phyloP scores from a whole-genome alignment of 2,113 vertebrate genomes.

The Merops nubicus region DNA sequence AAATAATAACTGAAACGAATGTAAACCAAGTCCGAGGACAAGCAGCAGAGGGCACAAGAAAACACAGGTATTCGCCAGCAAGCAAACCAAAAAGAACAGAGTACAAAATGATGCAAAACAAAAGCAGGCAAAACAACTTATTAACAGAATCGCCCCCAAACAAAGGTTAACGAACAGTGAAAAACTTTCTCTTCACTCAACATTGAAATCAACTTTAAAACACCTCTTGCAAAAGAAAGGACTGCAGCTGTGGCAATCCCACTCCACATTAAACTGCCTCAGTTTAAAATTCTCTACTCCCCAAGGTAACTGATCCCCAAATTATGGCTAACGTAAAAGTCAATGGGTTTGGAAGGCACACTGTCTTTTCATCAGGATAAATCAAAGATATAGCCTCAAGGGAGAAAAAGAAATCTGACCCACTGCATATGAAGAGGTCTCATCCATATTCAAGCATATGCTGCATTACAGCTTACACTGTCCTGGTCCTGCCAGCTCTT shows the following conservation, averaged over 20 bases:
- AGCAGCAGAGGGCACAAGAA: not conserved
- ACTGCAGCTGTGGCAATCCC: not conserved
- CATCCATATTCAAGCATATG: not conserved
- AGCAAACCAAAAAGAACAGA: not conserved
- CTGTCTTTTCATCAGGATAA: not conserved
- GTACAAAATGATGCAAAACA: not conserved
- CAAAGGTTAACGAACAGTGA: not conserved
- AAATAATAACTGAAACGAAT: not conserved
- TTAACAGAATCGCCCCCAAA: not conserved
- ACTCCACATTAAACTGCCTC: not conserved
- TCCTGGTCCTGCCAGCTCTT: not conserved
- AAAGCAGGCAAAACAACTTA: not conserved
- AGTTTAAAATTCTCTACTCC: not conserved
- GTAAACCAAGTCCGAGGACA: not conserved
- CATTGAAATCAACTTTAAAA: conserved; percentile 34
- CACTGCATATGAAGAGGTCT: not conserved
- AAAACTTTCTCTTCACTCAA: not conserved
- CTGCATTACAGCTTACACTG: not conserved
- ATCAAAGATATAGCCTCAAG: not conserved
- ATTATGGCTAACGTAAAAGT: not conserved
- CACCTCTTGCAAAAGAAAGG: not conserved
- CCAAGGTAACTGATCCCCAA: not conserved
- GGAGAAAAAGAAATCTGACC: not conserved
- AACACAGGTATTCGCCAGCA: not conserved
- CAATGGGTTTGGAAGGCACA: not conserved